Conservation (phyloP, 2,797 vertebrate genomes). For the Megalops cyprinoides region DNA sequence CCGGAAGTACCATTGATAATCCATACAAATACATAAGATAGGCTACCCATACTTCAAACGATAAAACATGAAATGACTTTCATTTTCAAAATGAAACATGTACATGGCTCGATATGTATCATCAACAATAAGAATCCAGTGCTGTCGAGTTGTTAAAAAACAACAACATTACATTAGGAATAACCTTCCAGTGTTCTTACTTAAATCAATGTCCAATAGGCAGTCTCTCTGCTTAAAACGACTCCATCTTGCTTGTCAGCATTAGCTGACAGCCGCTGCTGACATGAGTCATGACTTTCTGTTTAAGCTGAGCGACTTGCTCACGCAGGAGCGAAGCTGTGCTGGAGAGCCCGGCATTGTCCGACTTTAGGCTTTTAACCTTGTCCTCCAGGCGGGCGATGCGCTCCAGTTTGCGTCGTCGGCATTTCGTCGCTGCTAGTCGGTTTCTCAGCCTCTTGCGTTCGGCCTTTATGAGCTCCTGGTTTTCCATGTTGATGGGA, state of each 20-base stretch:
- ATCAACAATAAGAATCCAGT: constrained; percentile 50
- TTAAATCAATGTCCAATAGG: constrained; percentile 33
- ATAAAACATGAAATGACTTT: constrained; percentile 12
- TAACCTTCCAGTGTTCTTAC: constrained; percentile 72
- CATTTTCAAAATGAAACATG: constrained; percentile 16
- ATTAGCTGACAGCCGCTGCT: constrained; percentile 92
- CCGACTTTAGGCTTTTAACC: constrained; percentile 85
- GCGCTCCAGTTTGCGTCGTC: constrained; percentile 89
- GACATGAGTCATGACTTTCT: constrained; percentile 89
- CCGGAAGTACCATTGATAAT: constrained; percentile 69
- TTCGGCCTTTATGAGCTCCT: constrained; percentile 91
- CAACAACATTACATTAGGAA: constrained; percentile 22
- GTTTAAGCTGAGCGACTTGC: constrained; percentile 90
- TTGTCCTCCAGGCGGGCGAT: constrained; percentile 91
- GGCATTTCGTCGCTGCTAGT: constrained; percentile 90
- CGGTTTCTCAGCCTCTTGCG: constrained; percentile 89
- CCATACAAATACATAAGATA: constrained; percentile 24
- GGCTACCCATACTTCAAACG: constrained; percentile 8
- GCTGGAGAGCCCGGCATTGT: constrained; percentile 87
- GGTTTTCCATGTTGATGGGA: constrained; percentile 88
- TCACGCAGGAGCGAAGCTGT: constrained; percentile 87
- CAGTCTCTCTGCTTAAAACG: constrained; percentile 62
- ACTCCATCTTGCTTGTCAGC: constrained; percentile 85
- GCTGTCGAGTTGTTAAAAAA: constrained; percentile 40
- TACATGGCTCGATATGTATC: constrained; percentile 8